These are phyloP conservation scores for Emesis castigata DNA, from an alignment of 2,888 invertebrate genomes.

Conservation along the genomic window DNA sequence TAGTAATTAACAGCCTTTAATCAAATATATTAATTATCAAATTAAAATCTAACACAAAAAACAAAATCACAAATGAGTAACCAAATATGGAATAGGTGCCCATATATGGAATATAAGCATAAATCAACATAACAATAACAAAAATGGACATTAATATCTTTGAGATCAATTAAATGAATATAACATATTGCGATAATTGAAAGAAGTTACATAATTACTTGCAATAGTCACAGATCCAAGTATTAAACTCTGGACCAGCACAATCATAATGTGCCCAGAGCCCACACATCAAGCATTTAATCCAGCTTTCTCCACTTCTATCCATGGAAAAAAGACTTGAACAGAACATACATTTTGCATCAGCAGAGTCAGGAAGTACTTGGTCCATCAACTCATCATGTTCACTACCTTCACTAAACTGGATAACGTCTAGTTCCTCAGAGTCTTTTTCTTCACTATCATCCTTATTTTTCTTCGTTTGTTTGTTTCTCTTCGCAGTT, in stretches of 20 bases:
- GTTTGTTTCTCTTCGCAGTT: slow-evolving; percentile 30
- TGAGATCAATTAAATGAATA: slow-evolving; percentile 48
- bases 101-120: slow-evolving; percentile 29
- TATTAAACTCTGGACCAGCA: slow-evolving; percentile 51
- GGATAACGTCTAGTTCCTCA: slow-evolving; percentile 25
- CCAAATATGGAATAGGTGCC: slow-evolving; percentile 46
- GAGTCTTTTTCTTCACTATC: slow-evolving; percentile 8
- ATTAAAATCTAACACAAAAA: slow-evolving; percentile 52
- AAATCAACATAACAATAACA: background rate
- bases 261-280: slow-evolving; percentile 52
- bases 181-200: slow-evolving; percentile 35
- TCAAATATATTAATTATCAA: slow-evolving; percentile 15
- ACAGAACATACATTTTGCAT: too few species aligned
- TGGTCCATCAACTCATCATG: slow-evolving; percentile 38
- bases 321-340: too few species aligned
- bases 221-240: slow-evolving; percentile 57
- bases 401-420: slow-evolving; percentile 30
- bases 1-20: background rate
- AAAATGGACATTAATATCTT: background rate
- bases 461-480: background rate
- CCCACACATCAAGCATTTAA: slow-evolving; percentile 55
- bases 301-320: too few species aligned
- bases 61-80: slow-evolving; percentile 55
- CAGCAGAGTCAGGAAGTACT: slow-evolving; percentile 22
- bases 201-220: slow-evolving; percentile 38